Conservation (phyloP, 2,888 invertebrate species). For the Drymonia ruficornis region DNA sequence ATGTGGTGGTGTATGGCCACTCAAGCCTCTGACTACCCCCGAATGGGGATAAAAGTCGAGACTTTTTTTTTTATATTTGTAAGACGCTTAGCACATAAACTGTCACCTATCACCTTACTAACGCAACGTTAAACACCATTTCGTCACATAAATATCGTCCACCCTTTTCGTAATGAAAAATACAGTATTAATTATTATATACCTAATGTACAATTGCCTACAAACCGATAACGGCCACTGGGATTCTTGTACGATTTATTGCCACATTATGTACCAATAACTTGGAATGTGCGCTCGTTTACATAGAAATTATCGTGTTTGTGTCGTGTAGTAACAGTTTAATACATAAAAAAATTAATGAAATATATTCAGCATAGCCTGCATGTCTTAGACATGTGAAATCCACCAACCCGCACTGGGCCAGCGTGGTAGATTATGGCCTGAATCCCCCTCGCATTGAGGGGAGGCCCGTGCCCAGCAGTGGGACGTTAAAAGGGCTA, state of each 20-base stretch:
- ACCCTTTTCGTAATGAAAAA: slow-evolving; percentile 23
- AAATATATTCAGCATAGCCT: too few relatives aligned
- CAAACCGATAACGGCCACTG: slow-evolving; percentile 10
- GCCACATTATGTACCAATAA: slow-evolving; percentile 16
- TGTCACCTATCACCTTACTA: slow-evolving; percentile 1
- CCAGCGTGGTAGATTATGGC: too few relatives aligned
- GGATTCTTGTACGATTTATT: slow-evolving; percentile 28
- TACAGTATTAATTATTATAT: slow-evolving; percentile 8
- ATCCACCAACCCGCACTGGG: too few relatives aligned
- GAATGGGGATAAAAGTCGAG: too few relatives aligned
- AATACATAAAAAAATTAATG: too few relatives aligned
- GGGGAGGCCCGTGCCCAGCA: too few relatives aligned
- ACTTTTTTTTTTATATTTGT: too few relatives aligned
- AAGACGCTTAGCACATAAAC: neutral
- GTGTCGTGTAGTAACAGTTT: neutral
- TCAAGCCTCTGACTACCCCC: too few relatives aligned
- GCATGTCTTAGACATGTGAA: too few relatives aligned
- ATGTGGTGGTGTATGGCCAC: too few relatives aligned
- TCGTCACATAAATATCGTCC: slow-evolving; percentile 15
- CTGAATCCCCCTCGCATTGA: too few relatives aligned
- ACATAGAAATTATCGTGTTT: slow-evolving; percentile 5
- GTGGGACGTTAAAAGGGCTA: too few relatives aligned
- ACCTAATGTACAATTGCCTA: neutral
- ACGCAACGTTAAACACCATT: slow-evolving; percentile 13
- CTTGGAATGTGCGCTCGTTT: neutral